These are phyloP conservation scores for Chrysemys picta DNA, from an alignment of 2,113 vertebrate species.

Conservation along the genomic window DNA sequence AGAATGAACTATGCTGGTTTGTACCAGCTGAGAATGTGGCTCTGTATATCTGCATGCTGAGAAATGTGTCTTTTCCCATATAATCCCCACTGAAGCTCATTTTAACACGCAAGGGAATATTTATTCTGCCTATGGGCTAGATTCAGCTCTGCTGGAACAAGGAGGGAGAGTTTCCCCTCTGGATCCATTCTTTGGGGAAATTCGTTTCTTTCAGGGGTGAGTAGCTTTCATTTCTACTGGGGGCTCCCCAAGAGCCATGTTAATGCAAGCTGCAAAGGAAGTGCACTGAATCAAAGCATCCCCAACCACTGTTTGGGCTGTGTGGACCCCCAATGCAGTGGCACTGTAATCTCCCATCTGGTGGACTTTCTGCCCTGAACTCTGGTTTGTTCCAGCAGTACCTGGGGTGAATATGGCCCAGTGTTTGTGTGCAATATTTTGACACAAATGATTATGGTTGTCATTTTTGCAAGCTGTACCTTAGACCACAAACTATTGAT, in stretches of 20 bases:
- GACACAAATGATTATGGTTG: background rate
- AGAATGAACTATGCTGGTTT: background rate
- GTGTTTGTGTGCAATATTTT: background rate
- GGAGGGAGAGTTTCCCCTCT: conserved; percentile 5
- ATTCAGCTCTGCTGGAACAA: conserved; percentile 51
- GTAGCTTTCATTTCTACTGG: conserved; percentile 46
- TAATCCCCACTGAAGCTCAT: background rate
- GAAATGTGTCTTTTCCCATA: conserved; percentile 7
- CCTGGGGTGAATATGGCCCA: background rate
- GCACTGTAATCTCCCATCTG: conserved; percentile 5
- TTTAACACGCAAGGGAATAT: conserved; percentile 15
- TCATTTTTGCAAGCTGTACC: background rate
- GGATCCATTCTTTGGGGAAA: conserved; percentile 23
- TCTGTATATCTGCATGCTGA: conserved; percentile 8
- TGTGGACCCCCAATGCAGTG: background rate
- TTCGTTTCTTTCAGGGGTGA: conserved; percentile 46
- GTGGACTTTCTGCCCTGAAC: background rate
- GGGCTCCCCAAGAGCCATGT: background rate
- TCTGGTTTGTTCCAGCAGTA: conserved; percentile 28
- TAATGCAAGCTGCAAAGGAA: conserved; percentile 9
- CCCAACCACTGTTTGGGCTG: background rate
- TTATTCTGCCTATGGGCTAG: conserved; percentile 51
- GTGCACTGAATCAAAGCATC: conserved; percentile 13
- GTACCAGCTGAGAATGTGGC: background rate
- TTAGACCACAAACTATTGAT: conserved; percentile 3